Evolutionary conservation across 2,113 vertebrate genomes (phyloP).

Genomic region (Crotalus tigris): DNA sequence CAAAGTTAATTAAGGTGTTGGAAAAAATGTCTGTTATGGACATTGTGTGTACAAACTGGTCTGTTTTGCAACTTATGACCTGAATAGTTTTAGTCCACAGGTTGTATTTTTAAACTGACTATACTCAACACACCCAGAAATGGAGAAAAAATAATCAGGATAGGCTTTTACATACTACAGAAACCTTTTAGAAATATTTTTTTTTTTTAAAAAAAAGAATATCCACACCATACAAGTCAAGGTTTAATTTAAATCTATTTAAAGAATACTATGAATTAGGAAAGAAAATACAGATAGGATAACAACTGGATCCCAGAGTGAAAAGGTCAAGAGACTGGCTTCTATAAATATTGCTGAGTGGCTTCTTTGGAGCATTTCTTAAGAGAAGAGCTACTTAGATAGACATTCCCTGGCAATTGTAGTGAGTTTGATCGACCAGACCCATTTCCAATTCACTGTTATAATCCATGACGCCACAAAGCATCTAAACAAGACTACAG

Average conservation of each 20-base stretch:
- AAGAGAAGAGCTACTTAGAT: not conserved
- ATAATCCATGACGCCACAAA: not conserved
- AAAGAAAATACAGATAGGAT: not conserved
- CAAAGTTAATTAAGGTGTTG: too few relatives aligned
- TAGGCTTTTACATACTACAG: not conserved
- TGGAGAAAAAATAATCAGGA: not conserved
- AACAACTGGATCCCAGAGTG: not conserved
- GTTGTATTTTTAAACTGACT: not conserved
- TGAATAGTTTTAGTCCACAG: not conserved
- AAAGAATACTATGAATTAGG: not conserved
- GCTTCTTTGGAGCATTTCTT: not conserved
- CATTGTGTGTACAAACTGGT: not conserved
- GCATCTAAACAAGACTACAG: not conserved
- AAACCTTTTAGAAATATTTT: not conserved
- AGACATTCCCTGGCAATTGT: not conserved
- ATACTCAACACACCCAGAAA: not conserved
- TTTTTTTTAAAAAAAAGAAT: not conserved
- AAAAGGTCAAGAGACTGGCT: not conserved
- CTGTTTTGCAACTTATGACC: not conserved
- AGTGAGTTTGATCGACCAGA: not conserved
- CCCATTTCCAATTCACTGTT: not conserved
- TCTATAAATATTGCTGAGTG: not conserved
- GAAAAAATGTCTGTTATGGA: not conserved
- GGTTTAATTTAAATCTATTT: constrained; percentile 17
- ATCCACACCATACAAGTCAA: not conserved